Conservation (phyloP, 2,888 invertebrate genomes). For the Hanleya hanleyi region DNA sequence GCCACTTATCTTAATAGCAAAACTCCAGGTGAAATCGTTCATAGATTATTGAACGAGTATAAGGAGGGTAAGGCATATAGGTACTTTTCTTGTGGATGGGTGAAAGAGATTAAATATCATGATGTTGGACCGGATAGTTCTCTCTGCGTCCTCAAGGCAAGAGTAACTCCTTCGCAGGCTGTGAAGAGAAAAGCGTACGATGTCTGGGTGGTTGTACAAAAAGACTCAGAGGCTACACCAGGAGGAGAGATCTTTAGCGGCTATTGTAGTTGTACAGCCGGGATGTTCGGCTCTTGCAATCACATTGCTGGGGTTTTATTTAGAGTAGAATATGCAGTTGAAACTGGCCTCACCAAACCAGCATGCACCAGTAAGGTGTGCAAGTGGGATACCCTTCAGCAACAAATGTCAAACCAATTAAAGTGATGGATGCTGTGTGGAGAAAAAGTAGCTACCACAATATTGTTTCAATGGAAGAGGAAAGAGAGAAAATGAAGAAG, state of each 20-base stretch:
- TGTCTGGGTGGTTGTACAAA: constrained; percentile 27
- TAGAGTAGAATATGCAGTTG: neutral
- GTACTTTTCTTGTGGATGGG: constrained; percentile 33
- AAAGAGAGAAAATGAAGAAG: neutral
- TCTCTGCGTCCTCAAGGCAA: constrained; percentile 33
- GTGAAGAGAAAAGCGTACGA: constrained; percentile 32
- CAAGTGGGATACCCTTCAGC: neutral
- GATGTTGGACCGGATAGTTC: neutral
- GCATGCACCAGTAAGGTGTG: neutral
- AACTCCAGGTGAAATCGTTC: constrained; percentile 15
- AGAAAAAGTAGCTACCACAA: neutral
- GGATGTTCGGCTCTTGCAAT: neutral
- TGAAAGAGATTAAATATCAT: constrained; percentile 34
- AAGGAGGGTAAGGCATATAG: constrained; percentile 35
- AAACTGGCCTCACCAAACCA: neutral
- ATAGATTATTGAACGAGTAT: constrained; percentile 33
- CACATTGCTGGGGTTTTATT: neutral
- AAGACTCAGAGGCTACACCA: neutral
- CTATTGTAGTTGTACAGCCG: constrained; percentile 35
- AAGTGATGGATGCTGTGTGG: neutral
- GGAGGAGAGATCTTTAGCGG: constrained; percentile 7
- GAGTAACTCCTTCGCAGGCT: constrained; percentile 34
- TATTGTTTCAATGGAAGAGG: neutral
- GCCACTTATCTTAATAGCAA: constrained; percentile 16
- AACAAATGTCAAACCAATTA: neutral